Conservation (phyloP, 2,888 invertebrate species). For the Falcaria lacertinaria region DNA sequence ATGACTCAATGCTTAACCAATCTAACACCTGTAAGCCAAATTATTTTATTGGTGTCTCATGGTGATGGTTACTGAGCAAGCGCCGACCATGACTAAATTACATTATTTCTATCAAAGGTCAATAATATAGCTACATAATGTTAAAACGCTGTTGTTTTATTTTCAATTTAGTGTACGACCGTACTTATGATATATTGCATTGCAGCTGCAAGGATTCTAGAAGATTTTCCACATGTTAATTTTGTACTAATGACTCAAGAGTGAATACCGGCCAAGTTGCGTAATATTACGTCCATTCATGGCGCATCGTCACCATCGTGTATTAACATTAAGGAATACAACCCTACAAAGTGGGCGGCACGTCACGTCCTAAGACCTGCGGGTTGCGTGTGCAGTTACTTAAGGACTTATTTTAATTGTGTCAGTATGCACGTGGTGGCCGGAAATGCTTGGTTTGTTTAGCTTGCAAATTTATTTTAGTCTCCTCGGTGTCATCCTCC, state of each 20-base stretch:
- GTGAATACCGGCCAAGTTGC: constrained; percentile 53
- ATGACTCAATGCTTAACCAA: too few species aligned
- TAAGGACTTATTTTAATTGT: constrained; percentile 52
- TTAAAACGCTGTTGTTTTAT: background rate
- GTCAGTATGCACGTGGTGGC: constrained; percentile 58
- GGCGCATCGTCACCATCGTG: constrained; percentile 42
- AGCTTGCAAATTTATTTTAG: constrained; percentile 74
- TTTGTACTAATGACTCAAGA: constrained; percentile 60
- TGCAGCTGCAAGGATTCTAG: constrained; percentile 51
- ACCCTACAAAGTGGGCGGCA: constrained; percentile 8
- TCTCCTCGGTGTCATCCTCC: constrained; percentile 64
- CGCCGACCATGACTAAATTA: too few species aligned
- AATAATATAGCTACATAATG: too few species aligned
- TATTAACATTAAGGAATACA: constrained; percentile 22
- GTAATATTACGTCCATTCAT: constrained; percentile 63
- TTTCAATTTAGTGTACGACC: constrained; percentile 10
- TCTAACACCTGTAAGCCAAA: too few species aligned
- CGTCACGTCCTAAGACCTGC: background rate
- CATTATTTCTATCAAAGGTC: too few species aligned
- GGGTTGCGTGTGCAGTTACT: constrained; percentile 16
- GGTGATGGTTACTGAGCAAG: too few species aligned
- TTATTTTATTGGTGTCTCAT: too few species aligned
- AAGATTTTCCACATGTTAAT: constrained; percentile 56
- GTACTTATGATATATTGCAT: constrained; percentile 39
- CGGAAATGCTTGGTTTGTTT: constrained; percentile 75